Evolutionary conservation across 92 coral and sea anemone genomes (phyloP).

Genomic region (Diadumene lineata): DNA sequence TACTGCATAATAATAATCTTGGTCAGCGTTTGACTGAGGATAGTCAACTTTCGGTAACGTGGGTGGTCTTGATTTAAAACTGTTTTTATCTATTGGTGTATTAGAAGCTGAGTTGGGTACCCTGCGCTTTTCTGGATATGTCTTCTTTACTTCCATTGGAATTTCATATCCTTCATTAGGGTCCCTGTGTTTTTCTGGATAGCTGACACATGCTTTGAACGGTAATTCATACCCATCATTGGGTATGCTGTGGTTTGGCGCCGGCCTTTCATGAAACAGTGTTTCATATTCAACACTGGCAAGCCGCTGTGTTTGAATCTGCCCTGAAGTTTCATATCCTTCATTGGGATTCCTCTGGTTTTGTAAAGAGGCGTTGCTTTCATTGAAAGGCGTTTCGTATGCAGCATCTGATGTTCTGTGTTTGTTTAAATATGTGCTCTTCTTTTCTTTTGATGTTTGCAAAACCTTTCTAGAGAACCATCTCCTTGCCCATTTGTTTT

Average conservation of each 20-base stretch:
- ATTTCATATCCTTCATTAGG: slow-evolving; percentile 2
- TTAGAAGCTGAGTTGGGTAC: neutral
- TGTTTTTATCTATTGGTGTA: neutral
- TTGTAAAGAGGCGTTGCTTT: neutral
- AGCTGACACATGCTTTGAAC: neutral
- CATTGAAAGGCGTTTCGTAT: neutral
- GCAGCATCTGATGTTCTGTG: neutral
- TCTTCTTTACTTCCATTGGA: neutral
- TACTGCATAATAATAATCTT: neutral
- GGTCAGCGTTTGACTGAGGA: neutral
- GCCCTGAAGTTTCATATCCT: neutral
- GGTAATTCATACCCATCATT: slow-evolving; percentile 3
- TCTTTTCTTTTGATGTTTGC: neutral
- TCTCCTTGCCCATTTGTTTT: neutral
- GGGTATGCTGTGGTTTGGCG: slow-evolving; percentile 3
- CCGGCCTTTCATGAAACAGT: neutral
- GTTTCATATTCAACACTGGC: neutral
- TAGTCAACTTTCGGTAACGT: neutral
- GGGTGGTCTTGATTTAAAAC: neutral
- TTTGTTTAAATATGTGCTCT: neutral
- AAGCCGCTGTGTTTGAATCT: neutral
- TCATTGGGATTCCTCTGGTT: neutral
- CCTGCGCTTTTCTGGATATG: neutral
- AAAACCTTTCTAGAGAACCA: neutral
- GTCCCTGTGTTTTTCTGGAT: neutral